phyloP scores from a whole-genome alignment of 2,797 vertebrate genomes.

The Notoglanidium macrostoma region DNA sequence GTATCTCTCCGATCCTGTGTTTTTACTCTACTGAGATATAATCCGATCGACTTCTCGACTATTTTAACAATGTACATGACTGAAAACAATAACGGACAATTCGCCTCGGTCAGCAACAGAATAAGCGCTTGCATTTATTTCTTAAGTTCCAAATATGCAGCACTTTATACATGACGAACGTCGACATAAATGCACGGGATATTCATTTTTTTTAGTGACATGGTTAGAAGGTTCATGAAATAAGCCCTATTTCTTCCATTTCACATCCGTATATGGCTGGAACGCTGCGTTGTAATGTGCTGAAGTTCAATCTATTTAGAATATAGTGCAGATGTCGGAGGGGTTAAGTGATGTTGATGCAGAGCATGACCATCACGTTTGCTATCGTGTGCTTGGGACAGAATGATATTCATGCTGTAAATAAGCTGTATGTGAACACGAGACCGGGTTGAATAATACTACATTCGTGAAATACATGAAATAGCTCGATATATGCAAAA shows the following conservation, averaged over 20 bases:
- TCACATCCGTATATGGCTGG: not conserved
- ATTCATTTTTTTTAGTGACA: not conserved
- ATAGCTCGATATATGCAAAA: not conserved
- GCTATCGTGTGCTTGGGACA: not conserved
- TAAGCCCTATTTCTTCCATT: not conserved
- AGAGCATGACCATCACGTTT: not conserved
- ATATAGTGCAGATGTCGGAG: not conserved
- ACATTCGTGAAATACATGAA: not conserved
- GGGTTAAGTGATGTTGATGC: not conserved
- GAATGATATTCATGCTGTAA: not conserved
- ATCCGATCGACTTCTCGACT: not conserved
- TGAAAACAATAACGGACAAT: not conserved
- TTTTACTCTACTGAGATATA: not conserved
- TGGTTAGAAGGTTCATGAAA: not conserved
- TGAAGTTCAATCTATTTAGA: not conserved
- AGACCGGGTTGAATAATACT: not conserved
- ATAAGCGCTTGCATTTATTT: not conserved
- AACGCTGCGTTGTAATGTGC: not conserved
- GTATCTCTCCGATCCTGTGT: conserved; percentile 3
- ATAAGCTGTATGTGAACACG: not conserved
- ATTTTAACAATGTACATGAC: not conserved
- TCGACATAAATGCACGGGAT: not conserved
- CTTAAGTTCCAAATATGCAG: not conserved
- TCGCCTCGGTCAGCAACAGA: not conserved
- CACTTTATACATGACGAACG: not conserved